phyloP scores from a whole-genome alignment of 2,888 invertebrate species.

The Caenorhabditis japonica region DNA sequence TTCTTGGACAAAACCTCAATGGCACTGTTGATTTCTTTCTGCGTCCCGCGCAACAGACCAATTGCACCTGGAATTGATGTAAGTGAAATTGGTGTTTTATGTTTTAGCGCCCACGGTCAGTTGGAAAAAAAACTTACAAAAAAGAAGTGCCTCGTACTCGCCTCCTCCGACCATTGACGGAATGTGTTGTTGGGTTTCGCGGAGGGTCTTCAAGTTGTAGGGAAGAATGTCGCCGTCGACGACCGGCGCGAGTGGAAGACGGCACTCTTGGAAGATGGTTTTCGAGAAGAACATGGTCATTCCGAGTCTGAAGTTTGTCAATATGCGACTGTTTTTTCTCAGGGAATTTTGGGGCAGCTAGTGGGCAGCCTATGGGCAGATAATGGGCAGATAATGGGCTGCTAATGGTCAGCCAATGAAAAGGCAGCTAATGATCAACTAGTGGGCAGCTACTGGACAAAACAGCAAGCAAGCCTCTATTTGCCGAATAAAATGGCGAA shows the following conservation, averaged over 20 bases:
- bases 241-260: conserved; percentile 71
- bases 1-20: conserved; percentile 44
- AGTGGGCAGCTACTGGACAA: too few species aligned
- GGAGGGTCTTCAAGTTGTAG: conserved; percentile 48
- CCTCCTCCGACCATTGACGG: conserved; percentile 69
- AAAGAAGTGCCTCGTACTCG: conserved; percentile 72
- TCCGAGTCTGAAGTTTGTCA: conserved; percentile 56
- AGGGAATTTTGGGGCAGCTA: too few species aligned
- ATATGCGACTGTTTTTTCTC: neutral
- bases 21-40: conserved; percentile 63
- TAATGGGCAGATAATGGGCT: too few species aligned
- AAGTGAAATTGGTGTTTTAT: too few species aligned
- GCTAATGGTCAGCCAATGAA: too few species aligned
- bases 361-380: too few species aligned
- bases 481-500: too few species aligned
- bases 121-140: conserved; percentile 56
- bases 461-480: too few species aligned
- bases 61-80: conserved; percentile 68
- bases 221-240: conserved; percentile 75
- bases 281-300: conserved; percentile 66
- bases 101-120: conserved; percentile 16
- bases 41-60: conserved; percentile 63
- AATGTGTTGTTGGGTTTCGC: conserved; percentile 63
- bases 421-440: too few species aligned
- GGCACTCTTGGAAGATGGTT: conserved; percentile 64